Evolutionary conservation across 1,140 invertebrate genomes (phyloP), one percentile per base, ranked within the genome.

Genomic region (Riptortus pedestris): DNA sequence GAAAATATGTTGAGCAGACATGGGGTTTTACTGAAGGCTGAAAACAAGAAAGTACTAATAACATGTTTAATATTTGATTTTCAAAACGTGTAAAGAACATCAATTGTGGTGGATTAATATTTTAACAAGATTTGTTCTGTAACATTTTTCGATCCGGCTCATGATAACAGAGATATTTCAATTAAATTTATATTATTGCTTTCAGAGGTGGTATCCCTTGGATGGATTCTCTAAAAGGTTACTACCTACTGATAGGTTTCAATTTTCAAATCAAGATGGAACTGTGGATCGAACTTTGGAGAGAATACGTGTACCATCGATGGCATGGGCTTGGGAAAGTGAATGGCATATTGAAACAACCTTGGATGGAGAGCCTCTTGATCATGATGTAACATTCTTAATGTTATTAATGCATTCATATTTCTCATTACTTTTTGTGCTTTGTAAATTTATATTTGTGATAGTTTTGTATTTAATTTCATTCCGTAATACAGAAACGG

Each of bases 301-400:
- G 69, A 84, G 83, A 71, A 90, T 95, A 51, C 78, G 86, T 68
- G 74, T 95, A 26, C 92, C 92, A 22, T 93, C 91, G 0, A 84
- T 91, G 81, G 88, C 90, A 65, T 93, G 93, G 93, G 85, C 91
- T 71, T 94, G 92, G 92, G 90, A 96, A 77, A 86, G 86, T 2
- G 89, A 92, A 68, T 96, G 93, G 93, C 83, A 90, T 67, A 80
- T 94, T 60, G 91, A 95, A 74, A 80, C 90, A 14, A 90, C 87
- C 27, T 78, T 95, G 52, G 85, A 93, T 75, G 91, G 91, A 3
- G 85, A 93, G 71, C 86, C 87, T 2, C 76, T 94, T 57, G 87
- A 88, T 73, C 85, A 89, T 75, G 90, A 93, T 81, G 91, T 79
- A 72, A 76, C 67, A 73, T 14, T 26, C 14, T 60, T 4, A 2